Evolutionary conservation across 1,140 invertebrate genomes (phyloP), one percentile per base, ranked within the genome.

Genomic region (Lordiphosa stackelbergi): DNA sequence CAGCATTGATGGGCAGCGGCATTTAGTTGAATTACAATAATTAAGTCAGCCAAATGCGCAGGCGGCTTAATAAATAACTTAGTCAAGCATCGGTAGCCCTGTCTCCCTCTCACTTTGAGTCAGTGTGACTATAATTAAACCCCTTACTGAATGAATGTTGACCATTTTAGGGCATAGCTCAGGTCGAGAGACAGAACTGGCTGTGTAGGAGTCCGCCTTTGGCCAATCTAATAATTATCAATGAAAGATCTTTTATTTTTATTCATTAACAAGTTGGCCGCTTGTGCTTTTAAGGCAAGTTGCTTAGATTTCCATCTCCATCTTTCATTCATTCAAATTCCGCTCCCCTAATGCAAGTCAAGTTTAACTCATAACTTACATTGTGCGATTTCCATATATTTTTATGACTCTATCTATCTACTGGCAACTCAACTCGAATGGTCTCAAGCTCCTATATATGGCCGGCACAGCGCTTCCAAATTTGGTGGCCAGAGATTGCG

Each of bases 11-110:
- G 60, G 75, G 79, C 79, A 71, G 71, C 45, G 53, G 64, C 68
- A 65, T 73, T 81, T 81, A 81, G 56, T 69, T 77, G 72, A 83
- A 81, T 81, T 83, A 77, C 69, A 83, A 83, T 73, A 69, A 81
- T 81, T 79, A 77, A 83, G 49, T 37, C 38, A 41, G 48, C 59
- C 75, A 83, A 65, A 83, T 45, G 77, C 59, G 71, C 71, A 83
- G 77, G 77, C 75, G 77, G 72, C 60, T 81, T 83, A 72, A 81
- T 83, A 83, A 81, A 81, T 81, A 72, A 66, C 75, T 71, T 61
- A 45, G 74, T 41, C 10, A 19, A 19, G 19, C 19, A 3, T 3
- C 19, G 19, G 3, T 19, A 19, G 28, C 41, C 35, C 35, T 49
- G 16, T 11, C 11, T 38, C 37, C 13, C 28, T 48, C 28, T 22